A percentile compares a stretch with the other conserved stretches of the same genome.
phyloP scores from a whole-genome alignment of 2,797 vertebrate genomes.

The Propithecus perrieri region DNA sequence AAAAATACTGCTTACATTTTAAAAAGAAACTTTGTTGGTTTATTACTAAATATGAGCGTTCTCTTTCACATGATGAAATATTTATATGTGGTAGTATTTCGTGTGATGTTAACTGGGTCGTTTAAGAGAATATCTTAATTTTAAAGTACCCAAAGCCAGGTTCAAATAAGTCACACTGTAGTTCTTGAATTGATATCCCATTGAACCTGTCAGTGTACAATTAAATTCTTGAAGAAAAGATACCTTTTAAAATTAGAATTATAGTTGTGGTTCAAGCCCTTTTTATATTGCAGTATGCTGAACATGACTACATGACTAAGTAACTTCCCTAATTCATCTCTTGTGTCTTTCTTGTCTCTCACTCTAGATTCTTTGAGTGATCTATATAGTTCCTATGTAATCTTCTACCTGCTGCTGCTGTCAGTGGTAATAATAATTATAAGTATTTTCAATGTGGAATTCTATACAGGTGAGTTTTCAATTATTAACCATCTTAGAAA shows the following conservation, averaged over 20 bases:
- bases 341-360: not conserved
- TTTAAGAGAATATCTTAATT: conserved; percentile 61
- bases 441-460: conserved; percentile 92
- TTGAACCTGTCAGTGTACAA: not conserved
- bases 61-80: conserved; percentile 29
- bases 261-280: not conserved
- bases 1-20: conserved; percentile 53
- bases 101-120: not conserved
- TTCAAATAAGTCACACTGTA: not conserved
- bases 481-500: conserved; percentile 40
- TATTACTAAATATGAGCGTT: conserved; percentile 39
- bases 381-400: conserved; percentile 86
- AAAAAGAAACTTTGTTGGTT: conserved; percentile 27
- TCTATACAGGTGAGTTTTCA: conserved; percentile 91
- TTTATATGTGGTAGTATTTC: conserved; percentile 50
- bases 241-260: conserved; percentile 36
- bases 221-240: conserved; percentile 38
- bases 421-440: conserved; percentile 89
- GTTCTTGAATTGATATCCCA: conserved; percentile 15
- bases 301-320: not conserved
- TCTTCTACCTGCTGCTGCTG: conserved; percentile 93
- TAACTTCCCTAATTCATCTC: conserved; percentile 12
- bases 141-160: conserved; percentile 33
- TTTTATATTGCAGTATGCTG: not conserved
- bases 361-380: conserved; percentile 90